Percentiles rank a stretch among this genome's conserved stretches.
Evolutionary conservation across 2,797 vertebrate species (phyloP).

Genomic region (Leptoclinus maculatus): DNA sequence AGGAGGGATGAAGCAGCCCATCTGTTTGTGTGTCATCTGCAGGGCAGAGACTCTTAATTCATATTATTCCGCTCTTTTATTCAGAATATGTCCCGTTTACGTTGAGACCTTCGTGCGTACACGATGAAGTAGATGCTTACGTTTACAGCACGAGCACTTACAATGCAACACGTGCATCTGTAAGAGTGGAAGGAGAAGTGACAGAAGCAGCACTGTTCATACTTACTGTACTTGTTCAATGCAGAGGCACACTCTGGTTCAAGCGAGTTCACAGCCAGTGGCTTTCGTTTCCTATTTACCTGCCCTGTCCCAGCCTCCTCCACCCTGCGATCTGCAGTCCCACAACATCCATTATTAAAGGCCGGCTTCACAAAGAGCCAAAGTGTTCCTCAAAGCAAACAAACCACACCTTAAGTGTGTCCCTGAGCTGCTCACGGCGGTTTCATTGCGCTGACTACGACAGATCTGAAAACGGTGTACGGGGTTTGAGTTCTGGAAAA

Average conservation of each 20-base stretch:
- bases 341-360: slow-evolving; percentile 85
- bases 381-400: slow-evolving; percentile 67
- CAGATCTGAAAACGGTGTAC: slow-evolving; percentile 44
- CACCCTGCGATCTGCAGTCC: slow-evolving; percentile 80
- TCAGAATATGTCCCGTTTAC: slow-evolving; percentile 6
- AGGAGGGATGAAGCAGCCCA: slow-evolving; percentile 44
- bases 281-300: slow-evolving; percentile 60
- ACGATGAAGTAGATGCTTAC: slow-evolving; percentile 28
- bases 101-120: slow-evolving; percentile 25
- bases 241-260: slow-evolving; percentile 51
- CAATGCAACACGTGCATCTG: slow-evolving; percentile 1
- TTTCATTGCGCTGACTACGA: slow-evolving; percentile 63
- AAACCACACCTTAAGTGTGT: slow-evolving; percentile 66
- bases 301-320: slow-evolving; percentile 65
- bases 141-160: slow-evolving; percentile 26
- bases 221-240: slow-evolving; percentile 39
- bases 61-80: slow-evolving; percentile 3
- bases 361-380: slow-evolving; percentile 74
- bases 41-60: slow-evolving; percentile 30
- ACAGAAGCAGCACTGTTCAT: neutral
- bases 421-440: slow-evolving; percentile 46
- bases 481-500: slow-evolving; percentile 41
- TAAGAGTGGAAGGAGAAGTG: neutral
- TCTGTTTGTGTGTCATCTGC: slow-evolving; percentile 55
- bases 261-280: slow-evolving; percentile 40